Base-by-base conservation (phyloP, 2,797 vertebrate species). In the Pogonophryne albipinna region DNA sequence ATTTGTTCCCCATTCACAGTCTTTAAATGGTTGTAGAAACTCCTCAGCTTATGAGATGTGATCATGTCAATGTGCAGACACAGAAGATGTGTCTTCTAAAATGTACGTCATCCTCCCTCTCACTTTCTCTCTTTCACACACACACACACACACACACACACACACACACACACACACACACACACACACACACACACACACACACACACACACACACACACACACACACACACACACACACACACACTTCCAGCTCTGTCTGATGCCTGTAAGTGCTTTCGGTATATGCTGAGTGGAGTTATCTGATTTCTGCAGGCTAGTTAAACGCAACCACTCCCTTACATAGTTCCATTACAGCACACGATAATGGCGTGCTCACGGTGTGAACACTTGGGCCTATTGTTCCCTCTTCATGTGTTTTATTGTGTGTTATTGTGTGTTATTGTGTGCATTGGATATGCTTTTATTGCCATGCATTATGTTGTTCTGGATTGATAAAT, bases 251-350 rank as follows among this genome's bases (percentile, higher is more conserved):
- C 72, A 74, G 27, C 72, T 72, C 67, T 57, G 76, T 71, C 80
- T 55, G 78, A 76, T 59, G 78, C 79, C 78, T 84, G 0, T 38
- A 82, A 91, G 87, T 86, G 85, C 80, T 79, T 82, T 58, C 85
- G 83, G 69, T 80, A 79, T 90, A 74, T 92, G 89, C 91, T 91
- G 91, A 92, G 89, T 78, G 79, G 77, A 85, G 82, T 90, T 87
- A 90, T 92, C 87, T 87, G 90, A 90, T 93, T 91, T 87, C 83
- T 88, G 71, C 75, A 85, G 79, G 72, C 85, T 58, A 81, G 88
- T 88, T 90, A 88, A 89, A 91, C 81, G 79, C 75, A 86, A 67
- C 69, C 80, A 69, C 87, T 84, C 64, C 51, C 57, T 51, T 62
- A 57, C 76, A 73, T 62, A 63, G 62, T 79, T 73, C 82, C 78